Evolutionary conservation across 2,797 vertebrate species (phyloP).

Genomic region (Poecilia wingei): DNA sequence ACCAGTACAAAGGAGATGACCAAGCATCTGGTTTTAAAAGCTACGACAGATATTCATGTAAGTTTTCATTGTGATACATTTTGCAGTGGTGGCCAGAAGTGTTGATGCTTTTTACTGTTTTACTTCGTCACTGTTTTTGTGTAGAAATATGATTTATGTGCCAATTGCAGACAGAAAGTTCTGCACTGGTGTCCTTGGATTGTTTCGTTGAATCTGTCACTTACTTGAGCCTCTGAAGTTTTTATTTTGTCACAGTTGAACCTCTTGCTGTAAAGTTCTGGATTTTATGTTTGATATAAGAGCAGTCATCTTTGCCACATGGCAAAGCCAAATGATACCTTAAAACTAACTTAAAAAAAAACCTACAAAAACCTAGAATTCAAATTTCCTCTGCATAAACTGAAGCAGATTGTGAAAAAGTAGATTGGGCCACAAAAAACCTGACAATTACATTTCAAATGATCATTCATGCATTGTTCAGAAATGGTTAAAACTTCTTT

Average conservation of each 20-base stretch:
- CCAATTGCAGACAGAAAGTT: background rate
- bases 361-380: background rate
- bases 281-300: background rate
- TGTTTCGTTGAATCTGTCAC: background rate
- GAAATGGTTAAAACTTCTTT: background rate
- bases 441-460: background rate
- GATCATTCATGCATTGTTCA: too few species aligned
- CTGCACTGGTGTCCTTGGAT: background rate
- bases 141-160: background rate
- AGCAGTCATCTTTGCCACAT: background rate
- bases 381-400: background rate
- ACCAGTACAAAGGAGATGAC: slow-evolving; percentile 92
- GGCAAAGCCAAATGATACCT: background rate
- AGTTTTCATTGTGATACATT: background rate
- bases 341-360: background rate
- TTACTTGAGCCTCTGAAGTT: background rate
- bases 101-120: background rate
- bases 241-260: background rate
- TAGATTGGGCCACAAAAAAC: too few species aligned
- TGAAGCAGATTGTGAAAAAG: background rate
- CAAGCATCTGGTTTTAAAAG: slow-evolving; percentile 85
- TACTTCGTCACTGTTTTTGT: background rate
- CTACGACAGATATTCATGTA: slow-evolving; percentile 69
- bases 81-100: background rate
- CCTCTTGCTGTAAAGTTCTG: background rate